Evolutionary conservation across 2,888 invertebrate species (phyloP), one percentile per base, ranked within the genome.

Genomic region (Carpatolechia fugitivella): DNA sequence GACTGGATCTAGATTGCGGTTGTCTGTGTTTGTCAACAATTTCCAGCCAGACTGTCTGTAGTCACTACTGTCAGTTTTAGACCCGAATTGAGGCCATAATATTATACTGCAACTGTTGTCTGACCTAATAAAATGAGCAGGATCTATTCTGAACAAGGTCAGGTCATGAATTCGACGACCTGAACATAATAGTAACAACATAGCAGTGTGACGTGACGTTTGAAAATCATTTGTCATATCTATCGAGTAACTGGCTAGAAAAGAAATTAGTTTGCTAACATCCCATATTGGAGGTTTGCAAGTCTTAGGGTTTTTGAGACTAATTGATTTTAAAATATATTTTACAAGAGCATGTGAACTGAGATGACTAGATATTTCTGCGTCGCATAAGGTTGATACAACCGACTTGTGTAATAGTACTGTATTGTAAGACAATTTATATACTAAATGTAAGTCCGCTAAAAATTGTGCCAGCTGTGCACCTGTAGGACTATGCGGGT

Each of bases 31-130:
- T n/a, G n/a, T n/a, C n/a, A n/a, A n/a, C n/a, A n/a, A n/a, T n/a
- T n/a, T n/a, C n/a, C n/a, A 18, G 44, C 16, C 33, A 29, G 5
- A 20, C 52, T 49, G 35, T n/a, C n/a, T n/a, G n/a, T n/a, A n/a
- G n/a, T n/a, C n/a, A n/a, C n/a, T n/a, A n/a, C n/a, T n/a, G n/a
- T 63, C 62, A 13, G 64, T 61, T 53, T 64, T 64, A 7, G 59
- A 62, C n/a, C 56, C 56, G 18, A 54, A 60, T 7, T 13, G 18
- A 10, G 52, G 54, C 40, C 47, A 56, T 16, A 57, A 36, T 3
- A 11, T n/a, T n/a, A n/a, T 3, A 36, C 36, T n/a, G 36, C 3
- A 11, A 8, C n/a, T 36, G n/a, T n/a, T 36, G 3, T 36, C 36
- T 36, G 11, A 11, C 8, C 3, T 10, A 36, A 36, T 33, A 6